These are phyloP conservation scores for Clamator glandarius DNA, from an alignment of 2,797 vertebrate genomes.

Conservation along the genomic window DNA sequence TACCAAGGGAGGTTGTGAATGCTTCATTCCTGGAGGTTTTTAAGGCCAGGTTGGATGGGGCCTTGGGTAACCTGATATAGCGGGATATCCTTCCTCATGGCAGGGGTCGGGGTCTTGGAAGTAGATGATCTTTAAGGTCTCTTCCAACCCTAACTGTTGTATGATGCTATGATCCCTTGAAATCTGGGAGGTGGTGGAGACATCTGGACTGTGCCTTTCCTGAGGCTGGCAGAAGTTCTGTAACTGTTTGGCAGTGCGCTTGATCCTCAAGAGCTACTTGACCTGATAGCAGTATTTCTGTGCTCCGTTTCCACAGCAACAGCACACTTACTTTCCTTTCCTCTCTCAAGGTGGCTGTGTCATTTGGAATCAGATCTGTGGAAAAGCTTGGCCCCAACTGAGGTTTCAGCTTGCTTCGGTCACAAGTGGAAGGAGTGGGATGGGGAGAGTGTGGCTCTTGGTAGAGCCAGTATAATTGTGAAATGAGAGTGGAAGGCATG, in stretches of 20 bases:
- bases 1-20: too few relatives aligned
- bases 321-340: neutral
- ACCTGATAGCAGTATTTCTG: neutral
- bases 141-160: too few relatives aligned
- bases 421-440: neutral
- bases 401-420: neutral
- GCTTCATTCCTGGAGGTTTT: too few relatives aligned
- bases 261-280: neutral
- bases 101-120: too few relatives aligned
- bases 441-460: neutral
- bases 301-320: slow-evolving; percentile 40
- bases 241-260: neutral
- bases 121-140: too few relatives aligned
- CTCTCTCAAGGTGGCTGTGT: neutral
- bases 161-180: neutral
- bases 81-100: too few relatives aligned
- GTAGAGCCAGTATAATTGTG: neutral
- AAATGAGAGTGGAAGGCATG: neutral
- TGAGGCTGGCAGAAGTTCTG: neutral
- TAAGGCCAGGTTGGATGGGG: too few relatives aligned
- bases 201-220: neutral
- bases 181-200: neutral
- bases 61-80: too few relatives aligned
- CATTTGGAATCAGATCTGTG: neutral
- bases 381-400: neutral